Evolutionary conservation across 1,140 invertebrate genomes (phyloP).

Genomic region (Octopus sinensis): DNA sequence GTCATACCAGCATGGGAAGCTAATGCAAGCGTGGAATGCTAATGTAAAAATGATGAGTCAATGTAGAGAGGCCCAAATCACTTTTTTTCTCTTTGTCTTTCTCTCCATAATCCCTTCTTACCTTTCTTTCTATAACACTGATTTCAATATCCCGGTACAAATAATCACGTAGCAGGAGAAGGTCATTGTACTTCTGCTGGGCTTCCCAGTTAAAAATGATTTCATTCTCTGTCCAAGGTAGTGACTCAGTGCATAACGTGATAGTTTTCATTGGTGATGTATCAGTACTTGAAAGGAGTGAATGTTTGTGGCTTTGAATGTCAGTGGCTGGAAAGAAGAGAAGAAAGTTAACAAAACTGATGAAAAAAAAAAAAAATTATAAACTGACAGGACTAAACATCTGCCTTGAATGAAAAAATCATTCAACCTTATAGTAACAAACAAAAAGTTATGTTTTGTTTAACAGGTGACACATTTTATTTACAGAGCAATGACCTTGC

Average conservation of each 20-base stretch:
- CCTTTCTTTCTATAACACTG: background rate
- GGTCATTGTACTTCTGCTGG: background rate
- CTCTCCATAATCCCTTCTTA: background rate
- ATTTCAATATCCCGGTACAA: background rate
- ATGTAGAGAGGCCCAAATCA: background rate
- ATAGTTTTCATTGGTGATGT: background rate
- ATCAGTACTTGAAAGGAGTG: background rate
- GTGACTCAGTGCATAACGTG: background rate
- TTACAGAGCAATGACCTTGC: too few relatives aligned
- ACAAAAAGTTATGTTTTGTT: too few relatives aligned
- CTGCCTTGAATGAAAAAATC: too few relatives aligned
- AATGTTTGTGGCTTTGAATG: background rate
- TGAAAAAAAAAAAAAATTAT: too few relatives aligned
- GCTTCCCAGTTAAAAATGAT: background rate
- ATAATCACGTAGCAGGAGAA: background rate
- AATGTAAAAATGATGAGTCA: background rate
- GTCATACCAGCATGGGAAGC: too few relatives aligned
- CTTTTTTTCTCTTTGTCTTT: background rate
- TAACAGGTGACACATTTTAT: too few relatives aligned
- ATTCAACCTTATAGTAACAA: too few relatives aligned
- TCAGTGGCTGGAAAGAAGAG: too few relatives aligned
- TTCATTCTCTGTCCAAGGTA: background rate
- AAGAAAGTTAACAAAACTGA: too few relatives aligned
- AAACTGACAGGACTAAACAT: too few relatives aligned
- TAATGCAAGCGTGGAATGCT: background rate